These are phyloP conservation scores for Oncopodura yosiiana DNA, from an alignment of 1,140 invertebrate genomes.

Conservation along the genomic window DNA sequence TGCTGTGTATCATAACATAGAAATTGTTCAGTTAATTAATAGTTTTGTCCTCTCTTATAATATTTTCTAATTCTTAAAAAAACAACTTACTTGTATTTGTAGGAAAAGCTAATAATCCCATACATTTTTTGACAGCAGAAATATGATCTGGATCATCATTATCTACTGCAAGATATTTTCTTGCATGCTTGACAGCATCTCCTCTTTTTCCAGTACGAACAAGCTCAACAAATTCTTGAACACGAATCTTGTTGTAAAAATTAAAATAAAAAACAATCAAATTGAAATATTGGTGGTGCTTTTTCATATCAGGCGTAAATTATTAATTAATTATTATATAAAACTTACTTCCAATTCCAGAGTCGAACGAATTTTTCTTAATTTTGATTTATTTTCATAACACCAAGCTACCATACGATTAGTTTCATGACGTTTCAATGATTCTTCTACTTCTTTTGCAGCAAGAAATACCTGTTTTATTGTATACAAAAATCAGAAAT, in stretches of 20 bases:
- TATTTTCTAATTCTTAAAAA: background rate
- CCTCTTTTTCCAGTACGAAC: slow-evolving; percentile 72
- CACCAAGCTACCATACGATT: slow-evolving; percentile 89
- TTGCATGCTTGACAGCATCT: slow-evolving; percentile 85
- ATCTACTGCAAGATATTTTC: slow-evolving; percentile 80
- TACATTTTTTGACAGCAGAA: slow-evolving; percentile 79
- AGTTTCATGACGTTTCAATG: slow-evolving; percentile 67
- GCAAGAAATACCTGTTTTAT: slow-evolving; percentile 32
- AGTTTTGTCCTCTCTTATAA: no score
- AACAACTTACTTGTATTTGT: slow-evolving; percentile 54
- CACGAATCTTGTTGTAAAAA: slow-evolving; percentile 78
- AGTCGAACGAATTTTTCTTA: slow-evolving; percentile 31
- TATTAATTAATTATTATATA: background rate
- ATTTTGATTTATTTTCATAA: slow-evolving; percentile 90
- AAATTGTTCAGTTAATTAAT: background rate
- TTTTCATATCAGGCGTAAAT: background rate
- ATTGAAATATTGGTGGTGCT: slow-evolving; percentile 19
- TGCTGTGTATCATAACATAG: slow-evolving; percentile 10
- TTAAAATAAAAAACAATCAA: slow-evolving; percentile 36
- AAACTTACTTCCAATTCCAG: slow-evolving; percentile 27
- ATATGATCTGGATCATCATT: slow-evolving; percentile 73
- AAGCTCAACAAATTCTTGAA: slow-evolving; percentile 92
- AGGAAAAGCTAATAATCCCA: slow-evolving; percentile 89
- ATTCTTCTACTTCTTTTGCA: slow-evolving; percentile 44
- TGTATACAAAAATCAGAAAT: background rate